A percentile compares a stretch with the other conserved stretches of the same genome.
phyloP scores from a whole-genome alignment of 2,113 vertebrate genomes.

The Syngnathoides biaculeatus region DNA sequence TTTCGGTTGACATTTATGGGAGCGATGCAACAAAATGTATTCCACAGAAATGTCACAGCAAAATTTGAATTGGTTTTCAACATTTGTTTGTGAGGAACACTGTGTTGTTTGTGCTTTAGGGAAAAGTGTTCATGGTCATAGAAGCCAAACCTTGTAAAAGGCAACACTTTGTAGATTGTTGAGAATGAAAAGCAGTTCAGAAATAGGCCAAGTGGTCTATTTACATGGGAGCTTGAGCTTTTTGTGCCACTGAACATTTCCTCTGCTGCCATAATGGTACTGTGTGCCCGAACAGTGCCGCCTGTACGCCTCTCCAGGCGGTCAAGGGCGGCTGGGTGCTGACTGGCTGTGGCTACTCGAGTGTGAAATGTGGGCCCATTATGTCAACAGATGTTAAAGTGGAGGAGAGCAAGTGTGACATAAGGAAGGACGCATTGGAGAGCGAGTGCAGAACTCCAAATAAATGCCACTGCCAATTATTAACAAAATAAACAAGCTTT shows the following conservation, averaged over 20 bases:
- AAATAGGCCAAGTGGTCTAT: slow-evolving; percentile 46
- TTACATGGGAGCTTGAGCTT: slow-evolving; percentile 55
- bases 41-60: neutral
- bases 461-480: slow-evolving; percentile 6
- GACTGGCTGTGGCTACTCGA: slow-evolving; percentile 58
- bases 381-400: slow-evolving; percentile 69
- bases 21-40: neutral
- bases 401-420: slow-evolving; percentile 45
- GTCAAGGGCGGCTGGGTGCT: slow-evolving; percentile 22
- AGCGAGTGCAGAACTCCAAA: slow-evolving; percentile 7
- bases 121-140: slow-evolving; percentile 15
- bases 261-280: slow-evolving; percentile 31
- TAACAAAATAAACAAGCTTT: neutral
- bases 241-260: slow-evolving; percentile 55
- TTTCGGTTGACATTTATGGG: neutral
- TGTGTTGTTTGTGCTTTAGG: slow-evolving; percentile 34
- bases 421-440: slow-evolving; percentile 17
- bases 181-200: slow-evolving; percentile 15
- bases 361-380: slow-evolving; percentile 72
- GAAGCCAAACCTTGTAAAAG: slow-evolving; percentile 23
- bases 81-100: slow-evolving; percentile 9
- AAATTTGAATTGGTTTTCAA: neutral
- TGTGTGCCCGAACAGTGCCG: slow-evolving; percentile 33
- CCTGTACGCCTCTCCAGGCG: slow-evolving; percentile 44
- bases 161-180: neutral